Base-by-base conservation (phyloP, 2,113 vertebrate species). In the Ahaetulla prasina region DNA sequence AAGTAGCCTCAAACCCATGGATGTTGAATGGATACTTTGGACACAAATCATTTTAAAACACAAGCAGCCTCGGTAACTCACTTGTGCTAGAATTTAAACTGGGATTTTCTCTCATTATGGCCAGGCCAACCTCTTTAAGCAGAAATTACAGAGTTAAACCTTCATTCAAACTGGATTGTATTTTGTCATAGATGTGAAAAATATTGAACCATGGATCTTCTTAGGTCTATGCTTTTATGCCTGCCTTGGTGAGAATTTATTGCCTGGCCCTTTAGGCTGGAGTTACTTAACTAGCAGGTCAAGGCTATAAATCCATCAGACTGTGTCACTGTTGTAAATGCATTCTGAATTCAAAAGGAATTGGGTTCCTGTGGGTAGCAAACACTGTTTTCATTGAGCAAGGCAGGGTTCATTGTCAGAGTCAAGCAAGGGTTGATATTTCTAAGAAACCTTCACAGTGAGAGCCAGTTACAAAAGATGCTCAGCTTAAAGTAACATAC, bases 1-100 rank as follows among this genome's bases (percentile, higher is more conserved):
- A 92, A 86, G 85, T 27, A 63, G 88, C 23, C 22, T n/a, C 45
- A 55, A 85, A 85, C 39, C 39, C 53, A 57, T 50, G 60, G 91
- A 55, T 94, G 93, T 93, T 96, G 91, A 80, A 95, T 94, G 92
- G 94, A 93, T 92, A 92, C 57, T 30, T 92, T 47, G 91, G 68
- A 88, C 92, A 53, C 47, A 2, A 9, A 55, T 88, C 68, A 57
- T 1, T 11, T 89, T 47, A 1, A 86, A 88, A 88, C 10, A 23
- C 52, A 86, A 1, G 3, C 20, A 57, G 1, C 57, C 6, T 55
- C 57, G 18, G 85, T 52, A 0, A 10, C 52, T 49, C 84, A 5
- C 49, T 85, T 3, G 45, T 53, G 52, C 6, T 9, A 54, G 2
- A 20, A 35, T 85, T 84, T 84, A 47, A 55, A 30, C 89, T 27